A percentile compares a stretch with the other conserved stretches of the same genome.
Evolutionary conservation across 2,888 invertebrate species (phyloP).

Genomic region (Acanthosepion esculentum): DNA sequence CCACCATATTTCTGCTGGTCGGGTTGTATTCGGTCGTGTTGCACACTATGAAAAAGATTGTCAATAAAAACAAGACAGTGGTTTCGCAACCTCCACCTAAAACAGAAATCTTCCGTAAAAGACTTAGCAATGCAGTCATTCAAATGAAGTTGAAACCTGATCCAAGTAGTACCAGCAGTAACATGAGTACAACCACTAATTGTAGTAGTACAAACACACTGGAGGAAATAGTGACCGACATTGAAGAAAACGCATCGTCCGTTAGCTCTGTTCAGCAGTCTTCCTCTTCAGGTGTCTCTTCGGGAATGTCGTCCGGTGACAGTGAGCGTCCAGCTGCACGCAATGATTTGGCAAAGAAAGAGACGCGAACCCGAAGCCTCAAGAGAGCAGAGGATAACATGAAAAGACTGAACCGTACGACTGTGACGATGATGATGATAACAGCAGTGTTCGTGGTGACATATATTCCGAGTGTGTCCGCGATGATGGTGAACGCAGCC

Average conservation of each 20-base stretch:
- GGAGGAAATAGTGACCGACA: background rate
- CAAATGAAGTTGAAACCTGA: background rate
- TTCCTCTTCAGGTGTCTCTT: background rate
- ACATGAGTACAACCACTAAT: background rate
- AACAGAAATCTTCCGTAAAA: background rate
- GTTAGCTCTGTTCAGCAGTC: background rate
- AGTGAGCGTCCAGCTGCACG: background rate
- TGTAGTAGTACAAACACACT: background rate
- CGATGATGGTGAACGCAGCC: background rate
- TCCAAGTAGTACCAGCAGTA: background rate
- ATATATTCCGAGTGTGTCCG: background rate
- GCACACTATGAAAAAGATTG: background rate
- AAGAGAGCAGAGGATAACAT: background rate
- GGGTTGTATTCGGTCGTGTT: background rate
- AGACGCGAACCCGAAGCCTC: background rate
- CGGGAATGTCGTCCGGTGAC: background rate
- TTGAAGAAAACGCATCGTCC: background rate
- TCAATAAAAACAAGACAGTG: background rate
- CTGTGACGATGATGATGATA: slow-evolving; percentile 44
- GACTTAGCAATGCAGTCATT: background rate
- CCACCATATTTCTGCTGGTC: background rate
- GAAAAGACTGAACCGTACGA: background rate
- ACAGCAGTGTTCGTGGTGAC: background rate
- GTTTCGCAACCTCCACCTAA: background rate
- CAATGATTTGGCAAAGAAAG: background rate